Conservation (phyloP, 2,888 invertebrate genomes). For the Heteropelma amictum region DNA sequence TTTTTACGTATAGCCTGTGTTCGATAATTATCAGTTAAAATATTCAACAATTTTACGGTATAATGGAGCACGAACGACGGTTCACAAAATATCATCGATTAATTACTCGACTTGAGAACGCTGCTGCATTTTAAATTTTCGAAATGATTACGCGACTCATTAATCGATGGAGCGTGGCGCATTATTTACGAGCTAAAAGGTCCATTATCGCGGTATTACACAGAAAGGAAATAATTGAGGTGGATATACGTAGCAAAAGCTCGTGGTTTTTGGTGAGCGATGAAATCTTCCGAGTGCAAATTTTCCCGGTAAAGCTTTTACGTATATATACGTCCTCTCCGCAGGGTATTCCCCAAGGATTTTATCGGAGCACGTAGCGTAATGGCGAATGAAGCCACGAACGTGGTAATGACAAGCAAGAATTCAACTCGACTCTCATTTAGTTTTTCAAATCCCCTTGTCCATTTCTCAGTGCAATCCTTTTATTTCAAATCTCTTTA, state of each 20-base stretch:
- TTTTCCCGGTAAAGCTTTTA: conserved; percentile 7
- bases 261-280: conserved; percentile 18
- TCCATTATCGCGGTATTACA: conserved; percentile 29
- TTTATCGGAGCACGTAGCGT: conserved; percentile 56
- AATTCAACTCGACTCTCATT: conserved; percentile 56
- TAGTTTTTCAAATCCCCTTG: not conserved
- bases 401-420: conserved; percentile 71
- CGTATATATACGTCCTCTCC: conserved; percentile 8
- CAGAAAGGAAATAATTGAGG: conserved; percentile 36
- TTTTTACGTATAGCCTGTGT: too few species aligned
- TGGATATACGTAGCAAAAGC: not conserved
- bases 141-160: conserved; percentile 11
- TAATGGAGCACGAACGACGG: too few species aligned
- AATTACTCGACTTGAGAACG: too few species aligned
- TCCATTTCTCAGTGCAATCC: not conserved
- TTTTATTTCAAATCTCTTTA: conserved; percentile 23
- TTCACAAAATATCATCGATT: too few species aligned
- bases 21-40: too few species aligned
- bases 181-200: conserved; percentile 42
- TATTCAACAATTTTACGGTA: too few species aligned
- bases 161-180: conserved; percentile 35
- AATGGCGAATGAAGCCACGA: conserved; percentile 63
- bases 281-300: conserved; percentile 40
- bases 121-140: not conserved
- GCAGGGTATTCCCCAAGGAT: conserved; percentile 38